Percentiles rank a stretch among this genome's conserved stretches.
Conservation (phyloP, 2,888 invertebrate genomes). For the Eurytoma californica region DNA sequence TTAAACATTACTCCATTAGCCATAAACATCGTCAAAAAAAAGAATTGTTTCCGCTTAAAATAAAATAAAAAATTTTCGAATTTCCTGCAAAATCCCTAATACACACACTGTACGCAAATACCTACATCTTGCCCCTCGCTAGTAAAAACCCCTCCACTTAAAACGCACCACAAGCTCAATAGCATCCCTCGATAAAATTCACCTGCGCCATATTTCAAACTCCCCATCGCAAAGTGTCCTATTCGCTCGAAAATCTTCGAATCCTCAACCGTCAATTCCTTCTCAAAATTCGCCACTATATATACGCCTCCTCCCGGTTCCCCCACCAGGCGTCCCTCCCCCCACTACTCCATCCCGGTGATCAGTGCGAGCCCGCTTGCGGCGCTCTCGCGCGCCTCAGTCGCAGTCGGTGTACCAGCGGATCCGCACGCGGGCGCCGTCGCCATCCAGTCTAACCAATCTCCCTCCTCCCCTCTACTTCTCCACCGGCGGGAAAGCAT, state of each 20-base stretch:
- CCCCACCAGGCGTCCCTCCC: not conserved
- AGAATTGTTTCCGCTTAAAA: too few species aligned
- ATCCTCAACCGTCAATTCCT: not conserved
- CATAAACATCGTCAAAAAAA: too few species aligned
- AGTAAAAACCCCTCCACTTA: not conserved
- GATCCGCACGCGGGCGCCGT: constrained; percentile 20
- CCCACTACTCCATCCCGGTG: not conserved
- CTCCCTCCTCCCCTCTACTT: constrained; percentile 11
- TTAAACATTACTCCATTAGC: too few species aligned
- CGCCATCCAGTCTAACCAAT: not conserved
- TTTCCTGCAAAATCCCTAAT: too few species aligned
- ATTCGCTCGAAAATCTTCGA: too few species aligned
- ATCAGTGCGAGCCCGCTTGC: not conserved
- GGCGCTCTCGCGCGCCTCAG: constrained; percentile 39
- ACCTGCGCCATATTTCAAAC: too few species aligned
- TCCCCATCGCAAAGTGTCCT: too few species aligned
- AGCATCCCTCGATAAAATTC: not conserved
- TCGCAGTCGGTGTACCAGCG: constrained; percentile 58
- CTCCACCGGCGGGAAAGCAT: not conserved
- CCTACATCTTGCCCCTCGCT: not conserved
- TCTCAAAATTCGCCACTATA: too few species aligned
- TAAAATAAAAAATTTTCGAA: too few species aligned
- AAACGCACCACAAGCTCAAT: not conserved
- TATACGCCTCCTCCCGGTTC: not conserved
- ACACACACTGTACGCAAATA: not conserved